Evolutionary conservation across 2,797 vertebrate species (phyloP), one percentile per base, ranked within the genome.

Genomic region (Halcyon smyrnensis): DNA sequence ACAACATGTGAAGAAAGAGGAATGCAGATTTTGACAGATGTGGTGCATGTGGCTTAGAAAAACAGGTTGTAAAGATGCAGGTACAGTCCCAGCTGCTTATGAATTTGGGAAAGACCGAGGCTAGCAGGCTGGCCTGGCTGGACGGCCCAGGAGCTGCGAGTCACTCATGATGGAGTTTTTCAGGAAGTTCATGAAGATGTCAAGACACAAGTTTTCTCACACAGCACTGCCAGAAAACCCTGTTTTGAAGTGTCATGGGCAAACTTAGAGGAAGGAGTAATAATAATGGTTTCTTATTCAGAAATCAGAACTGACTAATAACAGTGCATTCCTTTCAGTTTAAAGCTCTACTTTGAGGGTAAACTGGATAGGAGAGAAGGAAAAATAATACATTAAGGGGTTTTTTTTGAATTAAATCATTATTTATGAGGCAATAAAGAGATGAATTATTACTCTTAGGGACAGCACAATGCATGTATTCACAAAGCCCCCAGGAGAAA

Each of bases 391-490:
- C 1, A 7, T 0, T 63, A 45, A 68, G 19, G 19, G 13, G 57
- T 68, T 21, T 60, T 54, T 68, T 79, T 74, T 84, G 45, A 87
- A 56, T 81, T 67, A 86, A 77, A 84, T 70, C 60, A 86, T 32
- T 68, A 71, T 68, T 87, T 94, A 64, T 51, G 41, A 67, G 21
- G 16, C 30, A 84, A 71, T 51, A 78, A 86, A 75, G 7, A 65
- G 8, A 6, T 80, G 79, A 84, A 71, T 60, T 60, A 60, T 36
- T 71, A 62, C 24, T 71, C 83, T 65, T 57, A 80, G 14, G 13
- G 36, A 8, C 27, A 93, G 36, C 8, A 60, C 21, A 71, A 36
- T 30, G 9, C 39, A 37, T 51, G 18, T 50, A 51, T 8, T 63
- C 62, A 63, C 16, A 73, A 76, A 50, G 15, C 17, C 15, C 77